Percentiles rank a stretch among this genome's conserved stretches.
phyloP scores from a whole-genome alignment of 1,140 invertebrate species.

The Heterodera carotae region DNA sequence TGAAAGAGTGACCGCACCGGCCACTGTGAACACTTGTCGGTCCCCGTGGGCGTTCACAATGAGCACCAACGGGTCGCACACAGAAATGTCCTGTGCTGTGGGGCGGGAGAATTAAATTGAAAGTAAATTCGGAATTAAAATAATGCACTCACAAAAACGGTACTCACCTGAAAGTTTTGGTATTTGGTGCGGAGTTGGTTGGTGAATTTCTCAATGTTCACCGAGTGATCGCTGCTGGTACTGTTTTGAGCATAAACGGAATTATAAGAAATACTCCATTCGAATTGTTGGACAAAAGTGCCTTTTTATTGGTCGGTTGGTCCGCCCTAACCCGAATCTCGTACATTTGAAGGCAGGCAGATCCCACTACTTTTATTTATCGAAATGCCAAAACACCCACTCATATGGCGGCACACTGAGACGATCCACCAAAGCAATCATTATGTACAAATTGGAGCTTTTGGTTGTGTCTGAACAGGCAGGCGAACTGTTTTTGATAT shows the following conservation, averaged over 20 bases:
- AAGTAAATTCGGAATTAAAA: neutral
- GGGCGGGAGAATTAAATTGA: conserved; percentile 9
- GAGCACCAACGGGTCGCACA: conserved; percentile 62
- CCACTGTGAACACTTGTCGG: conserved; percentile 64
- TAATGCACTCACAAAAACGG: neutral
- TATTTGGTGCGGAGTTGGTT: conserved; percentile 57
- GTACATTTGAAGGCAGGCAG: too few species aligned
- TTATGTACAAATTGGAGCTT: conserved; percentile 55
- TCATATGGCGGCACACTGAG: conserved; percentile 55
- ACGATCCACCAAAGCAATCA: conserved; percentile 59
- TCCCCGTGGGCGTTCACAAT: conserved; percentile 61
- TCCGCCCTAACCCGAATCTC: too few species aligned
- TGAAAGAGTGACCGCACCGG: conserved; percentile 32
- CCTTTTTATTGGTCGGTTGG: too few species aligned
- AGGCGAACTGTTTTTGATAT: conserved; percentile 57
- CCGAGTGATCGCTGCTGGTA: conserved; percentile 24
- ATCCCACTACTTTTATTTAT: too few species aligned
- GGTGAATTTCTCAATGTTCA: conserved; percentile 62
- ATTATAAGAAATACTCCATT: neutral
- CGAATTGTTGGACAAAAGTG: neutral
- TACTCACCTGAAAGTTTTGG: conserved; percentile 58
- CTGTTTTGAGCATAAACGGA: neutral
- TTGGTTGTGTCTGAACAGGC: conserved; percentile 51
- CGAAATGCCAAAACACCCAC: neutral
- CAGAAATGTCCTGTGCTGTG: conserved; percentile 51